Percentiles rank a stretch among this genome's conserved stretches.
These are phyloP conservation scores for Trididemnum nubilum DNA, from an alignment of 23 tunicate genomes.

Conservation along the genomic window DNA sequence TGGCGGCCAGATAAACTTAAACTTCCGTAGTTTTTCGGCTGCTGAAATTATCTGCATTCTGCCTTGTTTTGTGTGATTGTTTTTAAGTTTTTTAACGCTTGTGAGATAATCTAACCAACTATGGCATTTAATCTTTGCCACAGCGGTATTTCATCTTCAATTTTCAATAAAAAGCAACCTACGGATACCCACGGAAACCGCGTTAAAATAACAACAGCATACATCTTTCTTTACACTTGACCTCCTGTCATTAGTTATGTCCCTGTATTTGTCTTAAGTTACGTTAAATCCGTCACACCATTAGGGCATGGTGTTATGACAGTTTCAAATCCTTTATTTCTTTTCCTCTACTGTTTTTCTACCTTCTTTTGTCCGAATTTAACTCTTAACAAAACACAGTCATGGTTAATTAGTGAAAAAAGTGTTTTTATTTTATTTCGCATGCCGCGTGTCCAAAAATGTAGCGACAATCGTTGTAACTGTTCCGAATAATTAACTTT, in stretches of 20 bases:
- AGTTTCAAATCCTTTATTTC: background rate
- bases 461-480: no score
- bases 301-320: background rate
- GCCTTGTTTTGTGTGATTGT: background rate
- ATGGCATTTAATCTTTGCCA: background rate
- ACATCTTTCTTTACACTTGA: background rate
- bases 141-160: background rate
- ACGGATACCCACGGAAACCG: background rate
- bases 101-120: background rate
- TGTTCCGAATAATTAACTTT: no score
- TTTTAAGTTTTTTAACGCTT: background rate
- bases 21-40: no score
- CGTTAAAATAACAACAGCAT: conserved; percentile 4
- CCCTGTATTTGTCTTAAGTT: background rate
- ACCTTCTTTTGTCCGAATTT: no score
- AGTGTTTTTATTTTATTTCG: background rate
- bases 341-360: background rate
- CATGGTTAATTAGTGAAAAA: background rate
- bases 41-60: no score
- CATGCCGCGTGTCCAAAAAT: no score
- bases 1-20: no score
- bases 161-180: background rate
- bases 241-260: background rate
- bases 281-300: conserved; percentile 12
- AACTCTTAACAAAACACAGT: background rate